A percentile compares a stretch with the other conserved stretches of the same genome.
These are phyloP conservation scores for Erythrocebus patas DNA, from an alignment of 2,113 vertebrate species.

Conservation along the genomic window DNA sequence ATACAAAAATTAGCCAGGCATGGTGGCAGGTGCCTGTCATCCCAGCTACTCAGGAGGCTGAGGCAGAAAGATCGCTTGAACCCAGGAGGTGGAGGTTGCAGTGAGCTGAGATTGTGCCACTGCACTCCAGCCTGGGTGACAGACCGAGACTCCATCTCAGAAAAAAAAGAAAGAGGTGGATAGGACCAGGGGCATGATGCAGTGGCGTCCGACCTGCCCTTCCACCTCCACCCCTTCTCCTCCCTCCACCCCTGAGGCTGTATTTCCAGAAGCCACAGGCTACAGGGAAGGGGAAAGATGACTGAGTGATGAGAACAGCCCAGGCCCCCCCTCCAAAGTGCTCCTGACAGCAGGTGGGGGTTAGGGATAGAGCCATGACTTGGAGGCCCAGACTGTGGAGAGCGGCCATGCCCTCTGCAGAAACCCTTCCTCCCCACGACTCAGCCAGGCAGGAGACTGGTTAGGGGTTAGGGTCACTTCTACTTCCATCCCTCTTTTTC, in stretches of 20 bases:
- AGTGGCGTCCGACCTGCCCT: neutral
- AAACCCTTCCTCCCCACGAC: neutral
- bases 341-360: neutral
- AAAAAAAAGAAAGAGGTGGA: neutral
- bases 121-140: too few species aligned
- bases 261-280: neutral
- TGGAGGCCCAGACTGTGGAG: too few species aligned
- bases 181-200: neutral
- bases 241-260: neutral
- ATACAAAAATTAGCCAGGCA: too few species aligned
- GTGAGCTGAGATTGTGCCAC: too few species aligned
- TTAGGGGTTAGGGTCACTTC: neutral
- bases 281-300: neutral
- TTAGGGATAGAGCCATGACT: neutral
- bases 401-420: neutral
- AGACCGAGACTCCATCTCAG: too few species aligned
- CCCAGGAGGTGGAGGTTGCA: fast-evolving
- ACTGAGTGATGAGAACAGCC: too few species aligned
- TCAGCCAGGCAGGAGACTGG: neutral
- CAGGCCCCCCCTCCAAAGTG: neutral
- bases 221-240: neutral
- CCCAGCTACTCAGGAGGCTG: too few species aligned
- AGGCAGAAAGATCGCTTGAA: too few species aligned
- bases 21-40: too few species aligned
- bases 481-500: neutral